These are phyloP conservation scores for Plutella xylostella DNA, from an alignment of 2,888 invertebrate genomes.

Conservation along the genomic window DNA sequence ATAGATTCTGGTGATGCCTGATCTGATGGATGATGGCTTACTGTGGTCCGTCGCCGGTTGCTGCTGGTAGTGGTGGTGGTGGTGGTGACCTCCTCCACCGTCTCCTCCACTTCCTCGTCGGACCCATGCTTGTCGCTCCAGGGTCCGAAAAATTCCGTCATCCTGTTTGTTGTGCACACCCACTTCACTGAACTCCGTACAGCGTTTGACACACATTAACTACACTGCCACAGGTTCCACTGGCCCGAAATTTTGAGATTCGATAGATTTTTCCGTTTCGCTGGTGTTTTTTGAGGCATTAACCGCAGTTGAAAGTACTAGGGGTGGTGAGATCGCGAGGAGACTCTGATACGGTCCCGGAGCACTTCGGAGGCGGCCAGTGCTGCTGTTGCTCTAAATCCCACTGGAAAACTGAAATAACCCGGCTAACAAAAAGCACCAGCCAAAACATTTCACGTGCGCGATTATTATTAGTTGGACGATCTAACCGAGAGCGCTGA, in stretches of 20 bases:
- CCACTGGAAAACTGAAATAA: conserved; percentile 71
- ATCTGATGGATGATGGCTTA: conserved; percentile 27
- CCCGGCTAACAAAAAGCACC: conserved; percentile 69
- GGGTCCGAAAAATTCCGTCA: conserved; percentile 64
- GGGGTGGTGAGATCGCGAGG: conserved; percentile 13
- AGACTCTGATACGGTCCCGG: conserved; percentile 21
- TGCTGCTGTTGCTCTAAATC: conserved; percentile 64
- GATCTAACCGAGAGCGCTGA: conserved; percentile 66
- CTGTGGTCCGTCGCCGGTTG: conserved; percentile 28
- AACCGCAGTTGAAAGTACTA: conserved; percentile 27
- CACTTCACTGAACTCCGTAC: conserved; percentile 43
- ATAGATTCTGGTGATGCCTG: no score
- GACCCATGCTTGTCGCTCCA: conserved; percentile 42
- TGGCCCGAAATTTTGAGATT: background rate
- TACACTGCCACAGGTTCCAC: conserved; percentile 33
- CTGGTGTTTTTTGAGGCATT: conserved; percentile 26
- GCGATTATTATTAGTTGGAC: conserved; percentile 68
- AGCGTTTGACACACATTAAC: conserved; percentile 48
- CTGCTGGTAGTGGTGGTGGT: conserved; percentile 52
- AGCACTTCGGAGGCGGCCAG: conserved; percentile 56
- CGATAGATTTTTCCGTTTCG: conserved; percentile 18
- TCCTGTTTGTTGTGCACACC: conserved; percentile 32
- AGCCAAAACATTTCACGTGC: conserved; percentile 70
- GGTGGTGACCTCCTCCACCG: conserved; percentile 46
- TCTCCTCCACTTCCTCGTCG: conserved; percentile 30